Evolutionary conservation across 2,797 vertebrate genomes (phyloP), one percentile per base, ranked within the genome.

Genomic region (Meda fulgida): DNA sequence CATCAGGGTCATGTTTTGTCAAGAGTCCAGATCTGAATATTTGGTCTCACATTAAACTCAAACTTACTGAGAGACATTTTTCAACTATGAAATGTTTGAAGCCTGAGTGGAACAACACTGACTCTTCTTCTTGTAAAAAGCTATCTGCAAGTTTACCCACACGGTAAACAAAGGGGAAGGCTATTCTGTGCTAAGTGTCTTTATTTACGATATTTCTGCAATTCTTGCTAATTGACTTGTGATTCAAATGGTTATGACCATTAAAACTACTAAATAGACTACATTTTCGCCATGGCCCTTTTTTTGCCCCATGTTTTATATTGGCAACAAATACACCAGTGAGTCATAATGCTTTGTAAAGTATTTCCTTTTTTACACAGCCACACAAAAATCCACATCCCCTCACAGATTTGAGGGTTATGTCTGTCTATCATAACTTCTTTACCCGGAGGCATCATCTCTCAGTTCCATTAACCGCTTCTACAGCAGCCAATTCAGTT

Each of bases 401-500:
- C 60, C 48, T 78, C 51, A 65, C 31, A 78, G 26, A 80, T 78
- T 51, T 78, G 48, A 34, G 14, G 51, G 40, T 26, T 70, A 60
- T 78, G 70, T 85, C 1, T 80, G 73, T 67, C 80, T 85, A 43
- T 85, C 80, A 85, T 46, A 76, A 85, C 43, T 65, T 63, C 11
- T n/a, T 80, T 78, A 82, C 63, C 80, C 80, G 53, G 51, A 65
- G 82, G 80, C 85, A 66, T 85, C 65, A 80, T 23, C 31, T 67
- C 55, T 78, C 58, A 79, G 71, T 83, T 82, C 34, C 72, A 80
- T 84, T 82, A 84, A 84, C 63, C 72, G 81, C 19, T 70, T 73
- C 75, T 16, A 84, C 36, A 83, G 65, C 75, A 92, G 89, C 89
- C 90, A 86, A 84, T 83, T 87, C 85, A 93, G 93, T 93, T 93